A percentile compares a stretch with the other conserved stretches of the same genome.
These are phyloP conservation scores for Apolygus lucorum DNA, from an alignment of 1,140 invertebrate genomes.

Conservation along the genomic window DNA sequence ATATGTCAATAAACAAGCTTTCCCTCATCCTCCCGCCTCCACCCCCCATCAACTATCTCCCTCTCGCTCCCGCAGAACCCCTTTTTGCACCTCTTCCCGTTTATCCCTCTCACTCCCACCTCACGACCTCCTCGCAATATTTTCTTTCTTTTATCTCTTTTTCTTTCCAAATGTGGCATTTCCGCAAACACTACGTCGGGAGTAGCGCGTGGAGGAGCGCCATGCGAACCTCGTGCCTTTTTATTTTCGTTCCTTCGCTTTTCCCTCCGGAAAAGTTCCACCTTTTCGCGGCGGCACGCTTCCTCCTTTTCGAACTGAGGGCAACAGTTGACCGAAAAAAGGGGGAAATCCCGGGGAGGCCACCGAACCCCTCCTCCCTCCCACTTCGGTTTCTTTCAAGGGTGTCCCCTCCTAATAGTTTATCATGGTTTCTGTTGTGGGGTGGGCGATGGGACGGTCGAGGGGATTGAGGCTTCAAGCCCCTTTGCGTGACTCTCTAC, in stretches of 20 bases:
- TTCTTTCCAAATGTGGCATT: neutral
- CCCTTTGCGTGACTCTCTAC: neutral
- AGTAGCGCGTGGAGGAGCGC: neutral
- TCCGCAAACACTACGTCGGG: slow-evolving; percentile 4
- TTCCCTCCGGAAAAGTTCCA: neutral
- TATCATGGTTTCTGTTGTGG: neutral
- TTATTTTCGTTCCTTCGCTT: neutral
- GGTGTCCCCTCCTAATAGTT: too few species aligned
- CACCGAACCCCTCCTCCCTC: neutral
- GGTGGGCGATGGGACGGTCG: neutral
- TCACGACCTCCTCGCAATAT: neutral
- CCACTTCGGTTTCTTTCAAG: too few species aligned
- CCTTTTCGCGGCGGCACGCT: neutral
- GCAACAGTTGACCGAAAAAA: neutral
- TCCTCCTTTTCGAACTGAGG: neutral
- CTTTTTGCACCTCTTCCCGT: neutral
- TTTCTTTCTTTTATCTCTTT: neutral
- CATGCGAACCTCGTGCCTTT: neutral
- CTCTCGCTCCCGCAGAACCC: neutral
- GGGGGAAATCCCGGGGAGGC: too few species aligned
- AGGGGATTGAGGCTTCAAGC: neutral
- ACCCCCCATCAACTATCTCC: neutral
- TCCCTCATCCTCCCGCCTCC: neutral
- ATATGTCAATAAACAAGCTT: slow-evolving; percentile 28
- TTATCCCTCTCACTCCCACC: neutral